Conservation (phyloP, 2,888 invertebrate genomes). For the Phragmatobia fuliginosa region DNA sequence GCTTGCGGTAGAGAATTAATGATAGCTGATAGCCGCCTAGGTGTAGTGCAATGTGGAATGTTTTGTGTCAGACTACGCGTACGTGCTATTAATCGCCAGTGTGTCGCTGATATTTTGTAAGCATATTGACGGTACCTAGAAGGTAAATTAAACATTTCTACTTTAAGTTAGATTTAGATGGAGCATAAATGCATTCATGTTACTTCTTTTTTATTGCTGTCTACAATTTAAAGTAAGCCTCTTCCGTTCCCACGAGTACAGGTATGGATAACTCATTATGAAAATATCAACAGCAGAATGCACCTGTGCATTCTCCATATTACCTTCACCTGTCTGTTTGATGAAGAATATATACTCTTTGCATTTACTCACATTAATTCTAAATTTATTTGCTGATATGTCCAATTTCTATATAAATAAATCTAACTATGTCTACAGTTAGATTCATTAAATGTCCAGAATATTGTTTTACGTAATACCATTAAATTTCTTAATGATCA, state of each 20-base stretch:
- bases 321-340: conserved; percentile 20
- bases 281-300: conserved; percentile 16
- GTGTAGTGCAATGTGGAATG: conserved; percentile 46
- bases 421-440: neutral
- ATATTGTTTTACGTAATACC: conserved; percentile 2
- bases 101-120: conserved; percentile 26
- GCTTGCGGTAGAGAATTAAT: conserved; percentile 67
- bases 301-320: conserved; percentile 16
- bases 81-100: conserved; percentile 29
- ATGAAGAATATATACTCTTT: neutral
- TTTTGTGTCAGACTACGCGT: conserved; percentile 42
- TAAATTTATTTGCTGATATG: neutral
- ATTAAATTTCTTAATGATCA: conserved; percentile 3
- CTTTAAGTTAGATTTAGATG: neutral
- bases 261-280: conserved; percentile 16
- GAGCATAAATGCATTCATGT: neutral
- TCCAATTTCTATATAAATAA: no score
- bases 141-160: neutral
- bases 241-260: conserved; percentile 19
- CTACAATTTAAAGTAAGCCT: conserved; percentile 6
- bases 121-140: neutral
- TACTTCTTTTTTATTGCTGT: neutral
- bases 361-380: neutral
- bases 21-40: conserved; percentile 58
- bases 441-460: neutral